Evolutionary conservation across 2,113 vertebrate species (phyloP), one percentile per base, ranked within the genome.

Genomic region (Peromyscus californicus): DNA sequence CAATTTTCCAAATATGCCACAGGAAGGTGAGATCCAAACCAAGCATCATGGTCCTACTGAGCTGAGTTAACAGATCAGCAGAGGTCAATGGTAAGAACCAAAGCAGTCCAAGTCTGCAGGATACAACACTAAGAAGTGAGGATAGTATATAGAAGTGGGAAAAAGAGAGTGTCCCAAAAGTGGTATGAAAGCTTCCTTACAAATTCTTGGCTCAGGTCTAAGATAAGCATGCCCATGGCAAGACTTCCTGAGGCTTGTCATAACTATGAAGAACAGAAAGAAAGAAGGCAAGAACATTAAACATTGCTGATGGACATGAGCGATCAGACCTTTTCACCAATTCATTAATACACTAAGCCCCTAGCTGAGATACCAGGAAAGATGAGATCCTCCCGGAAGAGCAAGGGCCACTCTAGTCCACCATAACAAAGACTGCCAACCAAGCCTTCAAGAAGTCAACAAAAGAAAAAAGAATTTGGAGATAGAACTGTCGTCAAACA

Each of bases 381-480:
- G 8, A 86, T 67, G 39, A 74, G 5, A 90, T 51, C 2, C 21
- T 19, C 79, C 26, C 12, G 91, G 9, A 59, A 74, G 31, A 79
- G 48, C 88, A 88, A 88, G 15, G n/a, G 83, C 36, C 33, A 91
- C 45, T 59, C 26, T 72, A 54, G 12, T 26, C n/a, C n/a, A 72
- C 45, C 45, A 26, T 90, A 95, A 78, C 54, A 89, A 89, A 88
- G 67, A 48, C 29, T 33, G n/a, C 72, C 85, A 95, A 45, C 31
- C 31, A 91, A 84, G 31, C n/a, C 61, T 89, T 93, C 72, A 83
- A 74, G 54, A 90, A 26, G 22, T 39, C 29, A 69, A 4, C 78
- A 48, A 29, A 36, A 78, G 70, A 88, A 96, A 65, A 42, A 13
- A 54, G 31, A 48, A 87, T 61, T 95, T 42, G 16, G 42, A 48